phyloP scores from a whole-genome alignment of 2,888 invertebrate genomes.

The Elaeidobius kamerunicus region DNA sequence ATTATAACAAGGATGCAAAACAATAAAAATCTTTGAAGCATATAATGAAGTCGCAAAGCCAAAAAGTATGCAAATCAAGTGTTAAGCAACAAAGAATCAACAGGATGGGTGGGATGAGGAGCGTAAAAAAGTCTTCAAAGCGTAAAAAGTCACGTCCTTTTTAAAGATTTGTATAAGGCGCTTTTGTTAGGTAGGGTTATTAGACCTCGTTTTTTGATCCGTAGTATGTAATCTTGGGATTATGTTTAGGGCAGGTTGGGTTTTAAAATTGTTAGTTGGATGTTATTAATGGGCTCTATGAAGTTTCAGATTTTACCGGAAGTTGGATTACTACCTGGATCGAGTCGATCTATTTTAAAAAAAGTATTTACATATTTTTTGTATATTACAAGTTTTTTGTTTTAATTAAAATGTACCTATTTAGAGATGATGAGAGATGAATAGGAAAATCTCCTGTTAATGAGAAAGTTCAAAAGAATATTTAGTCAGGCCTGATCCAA shows the following conservation, averaged over 20 bases:
- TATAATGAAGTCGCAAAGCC: conserved; percentile 19
- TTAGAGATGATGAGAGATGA: too few relatives aligned
- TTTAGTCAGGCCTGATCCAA: too few relatives aligned
- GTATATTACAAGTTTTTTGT: too few relatives aligned
- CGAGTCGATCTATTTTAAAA: too few relatives aligned
- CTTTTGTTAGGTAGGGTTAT: conserved; percentile 6
- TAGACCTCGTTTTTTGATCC: conserved; percentile 6
- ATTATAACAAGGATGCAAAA: too few relatives aligned
- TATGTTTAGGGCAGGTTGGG: not conserved
- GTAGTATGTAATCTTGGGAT: conserved; percentile 6
- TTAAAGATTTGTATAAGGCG: conserved; percentile 6
- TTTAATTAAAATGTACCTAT: too few relatives aligned
- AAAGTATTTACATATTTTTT: too few relatives aligned
- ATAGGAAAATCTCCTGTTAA: too few relatives aligned
- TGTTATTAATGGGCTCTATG: too few relatives aligned
- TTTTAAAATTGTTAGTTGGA: not conserved
- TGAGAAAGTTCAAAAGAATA: too few relatives aligned
- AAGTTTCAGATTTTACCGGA: too few relatives aligned
- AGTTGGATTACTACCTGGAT: too few relatives aligned
- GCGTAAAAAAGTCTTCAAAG: conserved; percentile 19
- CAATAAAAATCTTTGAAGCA: conserved; percentile 6
- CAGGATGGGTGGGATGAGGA: conserved; percentile 22
- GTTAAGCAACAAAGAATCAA: conserved; percentile 16
- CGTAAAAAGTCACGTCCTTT: conserved; percentile 25
- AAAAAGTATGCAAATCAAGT: conserved; percentile 19